Evolutionary conservation across 2,113 vertebrate species (phyloP).

Genomic region (Clarias gariepinus): DNA sequence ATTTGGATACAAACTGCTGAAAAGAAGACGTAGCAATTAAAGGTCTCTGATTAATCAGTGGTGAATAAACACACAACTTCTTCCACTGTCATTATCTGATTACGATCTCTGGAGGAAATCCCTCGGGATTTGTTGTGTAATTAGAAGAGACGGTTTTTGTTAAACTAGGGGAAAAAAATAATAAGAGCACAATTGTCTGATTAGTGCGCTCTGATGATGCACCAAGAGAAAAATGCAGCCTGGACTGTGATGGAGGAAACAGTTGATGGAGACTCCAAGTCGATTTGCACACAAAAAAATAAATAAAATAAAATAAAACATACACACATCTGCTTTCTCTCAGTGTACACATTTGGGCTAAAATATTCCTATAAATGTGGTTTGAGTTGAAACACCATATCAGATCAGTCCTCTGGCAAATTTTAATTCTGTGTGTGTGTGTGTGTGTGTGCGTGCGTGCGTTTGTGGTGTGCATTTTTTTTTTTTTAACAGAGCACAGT

Average conservation of each 20-base stretch:
- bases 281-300: constrained; percentile 3
- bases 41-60: constrained; percentile 47
- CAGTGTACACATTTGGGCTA: neutral
- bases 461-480: neutral
- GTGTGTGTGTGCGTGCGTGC: constrained; percentile 5
- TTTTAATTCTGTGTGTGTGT: neutral
- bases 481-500: neutral
- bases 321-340: constrained; percentile 41
- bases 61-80: constrained; percentile 40
- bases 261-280: constrained; percentile 20
- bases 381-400: constrained; percentile 21
- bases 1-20: constrained; percentile 6
- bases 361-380: constrained; percentile 23
- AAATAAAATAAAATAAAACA: neutral
- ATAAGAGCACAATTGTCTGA: constrained; percentile 34
- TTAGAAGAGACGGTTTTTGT: constrained; percentile 58
- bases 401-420: constrained; percentile 36
- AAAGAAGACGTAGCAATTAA: constrained; percentile 33
- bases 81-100: constrained; percentile 35
- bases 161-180: constrained; percentile 36
- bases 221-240: constrained; percentile 9
- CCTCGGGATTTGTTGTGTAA: constrained; percentile 32
- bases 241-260: constrained; percentile 30
- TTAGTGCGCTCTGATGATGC: constrained; percentile 53
- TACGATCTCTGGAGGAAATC: constrained; percentile 40